Base-by-base conservation (phyloP, 2,888 invertebrate genomes). In the Trichogramma dendrolimi region DNA sequence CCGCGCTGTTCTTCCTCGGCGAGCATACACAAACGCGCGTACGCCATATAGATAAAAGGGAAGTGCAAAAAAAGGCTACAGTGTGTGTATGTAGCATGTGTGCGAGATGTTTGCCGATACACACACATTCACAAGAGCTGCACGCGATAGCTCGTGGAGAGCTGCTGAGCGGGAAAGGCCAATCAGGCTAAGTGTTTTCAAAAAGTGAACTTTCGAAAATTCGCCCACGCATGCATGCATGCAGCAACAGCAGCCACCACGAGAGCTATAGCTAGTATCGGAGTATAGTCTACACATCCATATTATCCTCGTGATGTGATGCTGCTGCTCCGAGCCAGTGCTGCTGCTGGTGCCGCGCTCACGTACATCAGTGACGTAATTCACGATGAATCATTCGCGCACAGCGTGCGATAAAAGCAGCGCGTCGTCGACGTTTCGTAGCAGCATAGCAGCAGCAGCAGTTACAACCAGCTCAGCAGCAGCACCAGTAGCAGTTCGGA, bases 101-200 rank as follows among this genome's bases (percentile, higher is more conserved):
- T 54, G 54, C 56, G 55, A 50, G 46, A 2, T 27, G 27, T 27
- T 27, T 27, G 27, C 27, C 27, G 27, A 27, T 27, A 3, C 3
- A 27, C 27, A 27, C 3, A 27, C 27, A 27, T n/a, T n/a, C n/a
- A n/a, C n/a, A n/a, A n/a, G n/a, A n/a, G n/a, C 27, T 27, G 27
- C 27, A 3, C 27, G 27, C 27, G 27, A 27, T 27, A 27, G 27
- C 27, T 27, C 27, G 27, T 27, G 27, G 27, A 27, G 27, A 27
- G 27, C 27, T 2, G 27, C 27, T 27, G 27, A 27, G 27, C 27
- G 27, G 27, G 27, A 27, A 27, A 27, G 27, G 27, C 27, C 56
- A 64, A 64, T 64, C 61, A 64, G 50, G 61, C 49, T 61, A 61
- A 64, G 61, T 64, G 61, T 59, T 61, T 61, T 53, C 56, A 46